Conservation (phyloP, 1,140 invertebrate species). For the Nasonia longicornis region DNA sequence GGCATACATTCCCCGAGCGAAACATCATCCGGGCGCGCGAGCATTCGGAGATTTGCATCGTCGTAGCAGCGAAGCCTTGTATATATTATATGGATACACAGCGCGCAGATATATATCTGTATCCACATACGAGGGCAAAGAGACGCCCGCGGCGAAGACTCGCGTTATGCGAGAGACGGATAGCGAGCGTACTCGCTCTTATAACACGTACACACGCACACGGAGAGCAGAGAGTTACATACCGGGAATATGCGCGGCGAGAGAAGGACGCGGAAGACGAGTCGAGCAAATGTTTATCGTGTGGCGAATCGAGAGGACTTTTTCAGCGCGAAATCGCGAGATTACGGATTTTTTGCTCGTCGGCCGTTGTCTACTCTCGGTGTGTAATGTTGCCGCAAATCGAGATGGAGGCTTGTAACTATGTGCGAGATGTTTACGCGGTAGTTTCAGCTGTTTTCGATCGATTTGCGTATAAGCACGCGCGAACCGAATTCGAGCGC, state of each 20-base stretch:
- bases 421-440: too few relatives aligned
- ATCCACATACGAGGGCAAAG: not conserved
- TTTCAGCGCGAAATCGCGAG: not conserved
- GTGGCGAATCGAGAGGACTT: not conserved
- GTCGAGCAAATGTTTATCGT: not conserved
- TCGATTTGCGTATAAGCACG: too few relatives aligned
- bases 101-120: not conserved
- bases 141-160: constrained; percentile 13
- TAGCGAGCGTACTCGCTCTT: not conserved
- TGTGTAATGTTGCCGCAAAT: too few relatives aligned
- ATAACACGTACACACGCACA: not conserved
- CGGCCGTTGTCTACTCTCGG: too few relatives aligned
- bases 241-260: not conserved
- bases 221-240: not conserved
- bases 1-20: not conserved
- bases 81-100: not conserved
- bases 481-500: too few relatives aligned
- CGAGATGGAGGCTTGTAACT: not conserved
- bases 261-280: not conserved
- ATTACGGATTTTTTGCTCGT: not conserved
- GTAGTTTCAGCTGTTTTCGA: too few relatives aligned
- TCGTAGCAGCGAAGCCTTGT: not conserved
- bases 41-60: constrained; percentile 2
- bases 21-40: not conserved
- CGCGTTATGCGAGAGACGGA: not conserved